Evolutionary conservation across 1,140 invertebrate genomes (phyloP).

Genomic region (Meloidogyne floridensis): DNA sequence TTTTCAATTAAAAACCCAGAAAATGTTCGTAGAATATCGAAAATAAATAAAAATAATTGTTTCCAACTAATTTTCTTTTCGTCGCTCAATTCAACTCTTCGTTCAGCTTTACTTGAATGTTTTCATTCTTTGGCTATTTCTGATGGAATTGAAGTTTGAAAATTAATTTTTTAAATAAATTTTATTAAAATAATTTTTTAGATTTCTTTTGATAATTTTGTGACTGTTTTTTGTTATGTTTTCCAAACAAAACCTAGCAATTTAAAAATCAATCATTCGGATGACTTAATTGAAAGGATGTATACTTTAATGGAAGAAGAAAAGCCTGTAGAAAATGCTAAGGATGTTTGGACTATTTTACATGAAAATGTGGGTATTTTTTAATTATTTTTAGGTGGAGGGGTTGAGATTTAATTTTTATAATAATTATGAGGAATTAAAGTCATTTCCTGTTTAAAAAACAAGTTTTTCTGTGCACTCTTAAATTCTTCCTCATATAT

Average conservation of each 20-base stretch:
- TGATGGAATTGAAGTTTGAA: background rate
- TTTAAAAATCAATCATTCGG: background rate
- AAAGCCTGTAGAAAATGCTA: background rate
- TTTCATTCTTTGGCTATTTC: background rate
- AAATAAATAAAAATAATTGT: background rate
- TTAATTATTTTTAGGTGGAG: background rate
- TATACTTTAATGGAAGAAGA: background rate
- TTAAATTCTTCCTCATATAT: too few species aligned
- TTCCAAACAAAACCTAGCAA: background rate
- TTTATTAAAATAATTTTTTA: background rate
- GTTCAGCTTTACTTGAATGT: background rate
- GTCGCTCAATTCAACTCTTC: background rate
- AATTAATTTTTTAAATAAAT: background rate
- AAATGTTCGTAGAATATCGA: background rate
- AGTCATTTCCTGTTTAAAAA: too few species aligned
- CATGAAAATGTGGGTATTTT: constrained; percentile 4
- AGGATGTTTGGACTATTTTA: background rate
- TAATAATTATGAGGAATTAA: too few species aligned
- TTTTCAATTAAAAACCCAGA: background rate
- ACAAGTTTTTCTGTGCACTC: too few species aligned
- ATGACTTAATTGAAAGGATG: background rate
- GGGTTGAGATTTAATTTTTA: background rate
- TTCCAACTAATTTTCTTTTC: background rate
- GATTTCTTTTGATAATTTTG: background rate
- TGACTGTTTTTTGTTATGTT: background rate